Evolutionary conservation across 1,140 invertebrate genomes (phyloP).

Genomic region (Rhopalosiphum maidis): DNA sequence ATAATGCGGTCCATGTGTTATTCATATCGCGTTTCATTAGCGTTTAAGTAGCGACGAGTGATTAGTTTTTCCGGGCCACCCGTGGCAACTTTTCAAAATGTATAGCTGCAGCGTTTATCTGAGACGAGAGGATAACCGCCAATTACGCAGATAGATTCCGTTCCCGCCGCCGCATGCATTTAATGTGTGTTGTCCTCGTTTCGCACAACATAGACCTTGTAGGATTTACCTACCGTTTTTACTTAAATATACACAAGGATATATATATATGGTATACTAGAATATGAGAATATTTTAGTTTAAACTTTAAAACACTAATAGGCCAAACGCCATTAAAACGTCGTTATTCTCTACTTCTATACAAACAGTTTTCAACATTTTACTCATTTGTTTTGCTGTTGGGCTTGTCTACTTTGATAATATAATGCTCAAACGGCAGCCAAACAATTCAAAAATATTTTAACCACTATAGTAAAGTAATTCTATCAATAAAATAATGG

Average conservation of each 20-base stretch:
- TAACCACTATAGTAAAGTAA: neutral
- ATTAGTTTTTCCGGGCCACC: slow-evolving; percentile 56
- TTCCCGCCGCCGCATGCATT: neutral
- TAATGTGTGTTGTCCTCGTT: neutral
- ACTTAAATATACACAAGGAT: neutral
- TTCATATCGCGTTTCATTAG: slow-evolving; percentile 55
- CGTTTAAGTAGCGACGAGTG: slow-evolving; percentile 56
- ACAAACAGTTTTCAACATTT: neutral
- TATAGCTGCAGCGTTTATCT: neutral
- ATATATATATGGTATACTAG: neutral
- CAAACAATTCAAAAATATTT: neutral
- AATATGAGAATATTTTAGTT: neutral
- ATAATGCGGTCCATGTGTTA: slow-evolving; percentile 41
- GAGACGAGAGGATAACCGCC: neutral
- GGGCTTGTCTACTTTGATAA: slow-evolving; percentile 1
- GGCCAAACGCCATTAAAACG: neutral
- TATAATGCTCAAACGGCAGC: neutral
- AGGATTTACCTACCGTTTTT: neutral
- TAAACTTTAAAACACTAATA: neutral
- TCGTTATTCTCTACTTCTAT: neutral
- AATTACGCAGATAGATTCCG: neutral
- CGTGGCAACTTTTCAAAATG: slow-evolving; percentile 55
- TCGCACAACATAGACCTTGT: neutral
- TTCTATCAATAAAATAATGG: slow-evolving; percentile 1
- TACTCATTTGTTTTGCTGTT: neutral